phyloP scores from a whole-genome alignment of 2,797 vertebrate genomes.

The Labeo calbasu region DNA sequence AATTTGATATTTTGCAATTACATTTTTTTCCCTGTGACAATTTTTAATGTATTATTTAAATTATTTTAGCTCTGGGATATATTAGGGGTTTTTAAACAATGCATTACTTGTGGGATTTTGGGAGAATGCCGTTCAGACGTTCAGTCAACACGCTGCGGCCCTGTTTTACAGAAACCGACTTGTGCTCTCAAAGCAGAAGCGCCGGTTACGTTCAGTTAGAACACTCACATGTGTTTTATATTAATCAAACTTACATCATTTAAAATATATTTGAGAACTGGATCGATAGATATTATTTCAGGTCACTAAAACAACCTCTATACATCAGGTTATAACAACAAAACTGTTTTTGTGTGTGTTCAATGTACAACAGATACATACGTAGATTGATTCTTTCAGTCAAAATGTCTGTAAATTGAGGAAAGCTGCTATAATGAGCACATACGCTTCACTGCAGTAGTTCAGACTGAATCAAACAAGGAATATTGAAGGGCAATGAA shows the following conservation, averaged over 20 bases:
- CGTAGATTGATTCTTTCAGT: no score
- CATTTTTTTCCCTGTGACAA: constrained; percentile 69
- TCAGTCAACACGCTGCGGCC: constrained; percentile 41
- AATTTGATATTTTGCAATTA: constrained; percentile 84
- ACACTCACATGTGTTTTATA: neutral
- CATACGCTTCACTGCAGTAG: constrained; percentile 17
- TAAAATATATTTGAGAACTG: neutral
- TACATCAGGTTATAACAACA: neutral
- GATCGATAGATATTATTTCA: neutral
- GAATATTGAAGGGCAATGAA: constrained; percentile 16
- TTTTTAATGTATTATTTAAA: constrained; percentile 85
- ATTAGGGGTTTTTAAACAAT: constrained; percentile 69
- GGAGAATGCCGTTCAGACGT: constrained; percentile 48
- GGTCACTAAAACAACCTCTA: neutral
- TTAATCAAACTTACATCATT: neutral
- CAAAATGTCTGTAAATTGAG: neutral
- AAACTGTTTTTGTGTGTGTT: neutral
- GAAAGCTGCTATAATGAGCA: constrained; percentile 20
- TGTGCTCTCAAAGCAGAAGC: constrained; percentile 19
- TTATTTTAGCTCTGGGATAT: constrained; percentile 83
- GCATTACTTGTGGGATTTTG: constrained; percentile 61
- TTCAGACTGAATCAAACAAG: neutral
- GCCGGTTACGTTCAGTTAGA: neutral
- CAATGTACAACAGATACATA: no score
- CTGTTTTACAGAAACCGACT: constrained; percentile 41